A percentile compares a stretch with the other conserved stretches of the same genome.
Conservation (phyloP, 2,888 invertebrate species). For the Odontothrips loti region DNA sequence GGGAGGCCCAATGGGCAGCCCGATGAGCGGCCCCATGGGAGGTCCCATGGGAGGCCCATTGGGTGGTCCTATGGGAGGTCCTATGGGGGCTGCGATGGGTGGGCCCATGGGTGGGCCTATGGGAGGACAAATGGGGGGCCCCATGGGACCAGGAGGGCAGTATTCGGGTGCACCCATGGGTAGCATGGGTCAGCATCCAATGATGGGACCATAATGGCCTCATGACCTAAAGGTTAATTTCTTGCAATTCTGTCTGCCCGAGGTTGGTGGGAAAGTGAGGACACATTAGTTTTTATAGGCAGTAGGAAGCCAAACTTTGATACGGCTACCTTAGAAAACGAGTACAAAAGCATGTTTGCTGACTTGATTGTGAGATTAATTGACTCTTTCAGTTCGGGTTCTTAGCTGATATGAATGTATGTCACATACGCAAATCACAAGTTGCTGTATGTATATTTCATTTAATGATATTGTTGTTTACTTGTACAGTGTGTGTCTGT, state of each 20-base stretch:
- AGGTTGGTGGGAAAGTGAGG: background rate
- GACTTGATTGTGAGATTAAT: background rate
- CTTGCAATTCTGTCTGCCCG: conserved; percentile 44
- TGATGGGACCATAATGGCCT: conserved; percentile 42
- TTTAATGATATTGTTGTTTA: background rate
- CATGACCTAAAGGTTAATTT: conserved; percentile 31
- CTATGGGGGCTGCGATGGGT: background rate
- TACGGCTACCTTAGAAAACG: background rate
- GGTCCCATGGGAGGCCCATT: background rate
- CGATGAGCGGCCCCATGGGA: background rate
- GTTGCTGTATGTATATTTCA: background rate
- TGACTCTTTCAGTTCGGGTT: background rate
- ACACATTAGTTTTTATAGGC: background rate
- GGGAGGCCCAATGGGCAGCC: too few species aligned
- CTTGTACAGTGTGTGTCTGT: background rate
- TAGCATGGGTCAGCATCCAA: conserved; percentile 39
- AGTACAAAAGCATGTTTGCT: background rate
- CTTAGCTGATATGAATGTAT: too few species aligned
- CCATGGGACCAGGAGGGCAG: background rate
- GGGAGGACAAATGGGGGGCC: background rate
- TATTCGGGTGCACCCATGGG: background rate
- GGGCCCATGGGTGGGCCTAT: conserved; percentile 4
- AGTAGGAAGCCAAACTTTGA: background rate
- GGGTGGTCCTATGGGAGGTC: background rate
- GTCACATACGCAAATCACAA: background rate